These are phyloP conservation scores for Parochlus steinenii DNA, from an alignment of 2,888 invertebrate species.

Conservation along the genomic window DNA sequence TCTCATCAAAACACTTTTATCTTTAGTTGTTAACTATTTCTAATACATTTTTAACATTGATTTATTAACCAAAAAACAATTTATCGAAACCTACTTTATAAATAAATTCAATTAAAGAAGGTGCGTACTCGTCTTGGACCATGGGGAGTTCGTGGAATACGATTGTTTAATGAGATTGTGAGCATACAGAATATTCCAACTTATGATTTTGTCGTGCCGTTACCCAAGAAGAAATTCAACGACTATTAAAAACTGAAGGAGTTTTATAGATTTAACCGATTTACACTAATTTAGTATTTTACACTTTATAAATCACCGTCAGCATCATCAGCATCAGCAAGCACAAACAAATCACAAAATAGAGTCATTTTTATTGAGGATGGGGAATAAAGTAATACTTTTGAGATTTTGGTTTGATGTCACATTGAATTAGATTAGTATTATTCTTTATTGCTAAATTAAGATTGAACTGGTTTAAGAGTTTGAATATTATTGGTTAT, in stretches of 20 bases:
- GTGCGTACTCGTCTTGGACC: not conserved
- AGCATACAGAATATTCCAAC: conserved; percentile 6
- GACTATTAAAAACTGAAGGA: conserved; percentile 11
- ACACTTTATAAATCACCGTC: no score
- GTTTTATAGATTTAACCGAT: no score
- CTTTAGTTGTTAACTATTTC: not conserved
- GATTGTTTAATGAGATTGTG: conserved; percentile 5
- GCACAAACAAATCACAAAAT: no score
- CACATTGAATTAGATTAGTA: no score
- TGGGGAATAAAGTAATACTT: no score
- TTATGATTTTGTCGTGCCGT: conserved; percentile 6
- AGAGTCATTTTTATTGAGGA: no score
- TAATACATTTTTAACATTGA: conserved; percentile 1
- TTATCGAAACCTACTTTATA: not conserved
- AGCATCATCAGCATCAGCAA: no score
- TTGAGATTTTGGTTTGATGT: no score
- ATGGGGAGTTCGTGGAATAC: conserved; percentile 5
- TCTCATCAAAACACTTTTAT: not conserved
- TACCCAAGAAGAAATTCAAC: conserved; percentile 11
- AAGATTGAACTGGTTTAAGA: no score
- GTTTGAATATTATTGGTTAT: no score
- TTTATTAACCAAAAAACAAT: not conserved
- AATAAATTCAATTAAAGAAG: conserved; percentile 1
- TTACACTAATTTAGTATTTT: no score
- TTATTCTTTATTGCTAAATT: no score